Evolutionary conservation across 2,888 invertebrate species (phyloP).

Genomic region (Cremastinae sp.): DNA sequence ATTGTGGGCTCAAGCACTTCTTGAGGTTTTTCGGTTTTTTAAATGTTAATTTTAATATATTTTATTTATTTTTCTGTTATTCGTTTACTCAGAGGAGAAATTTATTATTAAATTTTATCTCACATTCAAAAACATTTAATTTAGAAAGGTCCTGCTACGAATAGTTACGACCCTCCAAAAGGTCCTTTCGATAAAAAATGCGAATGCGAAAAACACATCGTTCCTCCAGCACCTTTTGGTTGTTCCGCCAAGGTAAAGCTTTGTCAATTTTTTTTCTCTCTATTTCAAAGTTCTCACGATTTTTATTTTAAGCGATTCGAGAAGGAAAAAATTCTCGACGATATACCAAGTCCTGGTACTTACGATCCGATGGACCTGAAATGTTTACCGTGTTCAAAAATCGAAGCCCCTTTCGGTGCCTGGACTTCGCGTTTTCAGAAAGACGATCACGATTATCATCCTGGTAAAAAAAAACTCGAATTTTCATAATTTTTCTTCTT

Average conservation of each 20-base stretch:
- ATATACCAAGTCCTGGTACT: conserved; percentile 51
- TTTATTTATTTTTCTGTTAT: neutral
- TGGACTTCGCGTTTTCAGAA: conserved; percentile 40
- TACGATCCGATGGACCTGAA: conserved; percentile 43
- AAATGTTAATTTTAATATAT: neutral
- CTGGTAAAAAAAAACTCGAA: conserved; percentile 18
- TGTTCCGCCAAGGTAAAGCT: conserved; percentile 49
- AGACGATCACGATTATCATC: conserved; percentile 6
- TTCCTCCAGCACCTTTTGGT: conserved; percentile 55
- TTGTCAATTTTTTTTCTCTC: neutral
- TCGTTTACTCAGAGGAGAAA: no score
- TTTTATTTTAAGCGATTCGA: conserved; percentile 51
- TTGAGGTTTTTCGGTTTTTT: conserved; percentile 58
- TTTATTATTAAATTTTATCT: no score
- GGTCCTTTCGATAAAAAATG: conserved; percentile 64
- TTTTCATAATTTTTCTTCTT: neutral
- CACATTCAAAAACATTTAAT: neutral
- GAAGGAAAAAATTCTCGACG: conserved; percentile 16
- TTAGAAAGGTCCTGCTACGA: conserved; percentile 68
- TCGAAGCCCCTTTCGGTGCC: conserved; percentile 54
- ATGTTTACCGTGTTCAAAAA: conserved; percentile 42
- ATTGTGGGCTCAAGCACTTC: conserved; percentile 61
- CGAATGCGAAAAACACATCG: conserved; percentile 59
- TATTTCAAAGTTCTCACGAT: no score
- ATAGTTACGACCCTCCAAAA: conserved; percentile 62